A percentile compares a stretch with the other conserved stretches of the same genome.
Evolutionary conservation across 37 sponge, comb jelly and placozoan species (phyloP).

Genomic region (Eunapius fragilis): DNA sequence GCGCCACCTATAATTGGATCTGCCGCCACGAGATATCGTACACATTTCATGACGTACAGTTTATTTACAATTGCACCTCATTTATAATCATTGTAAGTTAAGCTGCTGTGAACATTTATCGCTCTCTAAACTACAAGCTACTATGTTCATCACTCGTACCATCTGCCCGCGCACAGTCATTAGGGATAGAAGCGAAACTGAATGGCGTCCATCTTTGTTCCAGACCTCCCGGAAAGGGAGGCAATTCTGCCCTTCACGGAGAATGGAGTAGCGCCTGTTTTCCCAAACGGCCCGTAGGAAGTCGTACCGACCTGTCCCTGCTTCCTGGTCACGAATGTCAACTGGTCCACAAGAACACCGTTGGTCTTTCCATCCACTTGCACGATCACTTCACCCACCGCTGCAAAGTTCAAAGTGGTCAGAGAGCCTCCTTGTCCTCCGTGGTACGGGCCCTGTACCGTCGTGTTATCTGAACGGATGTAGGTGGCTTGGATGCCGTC

Average conservation of each 20-base stretch:
- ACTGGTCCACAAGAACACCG: not conserved
- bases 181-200: not conserved
- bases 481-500: constrained; percentile 23
- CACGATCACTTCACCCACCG: constrained; percentile 3
- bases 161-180: too few species aligned
- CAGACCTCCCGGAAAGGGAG: not conserved
- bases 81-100: too few species aligned
- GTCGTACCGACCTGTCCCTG: not conserved
- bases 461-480: not conserved
- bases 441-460: not conserved
- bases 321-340: constrained; percentile 2
- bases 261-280: not conserved
- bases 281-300: constrained; percentile 12
- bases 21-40: too few species aligned
- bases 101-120: too few species aligned
- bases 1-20: too few species aligned
- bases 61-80: too few species aligned
- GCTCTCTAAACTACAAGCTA: too few species aligned
- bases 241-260: not conserved
- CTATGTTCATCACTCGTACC: too few species aligned
- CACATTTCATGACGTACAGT: too few species aligned
- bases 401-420: not conserved
- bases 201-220: constrained; percentile 1
- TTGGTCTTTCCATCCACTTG: constrained; percentile 20
- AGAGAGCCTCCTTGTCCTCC: not conserved